phyloP scores from a whole-genome alignment of 2,113 vertebrate species.

The Erythrocercus mccallii region DNA sequence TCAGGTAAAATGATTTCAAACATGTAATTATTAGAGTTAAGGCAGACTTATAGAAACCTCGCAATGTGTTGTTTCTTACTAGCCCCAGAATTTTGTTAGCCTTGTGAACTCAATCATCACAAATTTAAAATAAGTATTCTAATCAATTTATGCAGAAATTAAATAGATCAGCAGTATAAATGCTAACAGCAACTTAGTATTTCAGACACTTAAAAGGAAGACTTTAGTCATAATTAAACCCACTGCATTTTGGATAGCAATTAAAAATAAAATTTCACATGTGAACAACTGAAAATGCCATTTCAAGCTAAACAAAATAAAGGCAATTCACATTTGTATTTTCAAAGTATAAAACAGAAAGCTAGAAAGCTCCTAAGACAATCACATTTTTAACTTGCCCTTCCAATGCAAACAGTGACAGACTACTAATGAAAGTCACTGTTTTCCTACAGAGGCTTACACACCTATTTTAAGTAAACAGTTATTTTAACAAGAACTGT shows the following conservation, averaged over 20 bases:
- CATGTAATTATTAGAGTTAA: neutral
- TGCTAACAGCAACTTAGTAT: neutral
- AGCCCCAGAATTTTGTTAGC: neutral
- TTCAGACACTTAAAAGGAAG: slow-evolving; percentile 10
- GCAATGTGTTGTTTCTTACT: neutral
- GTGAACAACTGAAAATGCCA: neutral
- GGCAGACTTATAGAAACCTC: neutral
- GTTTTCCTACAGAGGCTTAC: neutral
- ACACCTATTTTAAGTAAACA: neutral
- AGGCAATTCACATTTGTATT: slow-evolving; percentile 7
- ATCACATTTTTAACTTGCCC: neutral
- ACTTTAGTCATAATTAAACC: neutral
- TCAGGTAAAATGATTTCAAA: slow-evolving; percentile 6
- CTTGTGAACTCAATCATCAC: neutral
- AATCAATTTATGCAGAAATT: neutral
- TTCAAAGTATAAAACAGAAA: neutral
- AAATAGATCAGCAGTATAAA: neutral
- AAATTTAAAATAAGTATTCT: neutral
- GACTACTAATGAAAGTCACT: neutral
- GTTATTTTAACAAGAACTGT: neutral
- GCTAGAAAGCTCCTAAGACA: neutral
- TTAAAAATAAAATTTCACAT: neutral
- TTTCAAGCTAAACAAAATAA: slow-evolving; percentile 1
- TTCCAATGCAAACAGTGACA: neutral
- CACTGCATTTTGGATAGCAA: neutral